A percentile compares a stretch with the other conserved stretches of the same genome.
These are phyloP conservation scores for Periophthalmus magnuspinnatus DNA, from an alignment of 2,797 vertebrate genomes.

Conservation along the genomic window DNA sequence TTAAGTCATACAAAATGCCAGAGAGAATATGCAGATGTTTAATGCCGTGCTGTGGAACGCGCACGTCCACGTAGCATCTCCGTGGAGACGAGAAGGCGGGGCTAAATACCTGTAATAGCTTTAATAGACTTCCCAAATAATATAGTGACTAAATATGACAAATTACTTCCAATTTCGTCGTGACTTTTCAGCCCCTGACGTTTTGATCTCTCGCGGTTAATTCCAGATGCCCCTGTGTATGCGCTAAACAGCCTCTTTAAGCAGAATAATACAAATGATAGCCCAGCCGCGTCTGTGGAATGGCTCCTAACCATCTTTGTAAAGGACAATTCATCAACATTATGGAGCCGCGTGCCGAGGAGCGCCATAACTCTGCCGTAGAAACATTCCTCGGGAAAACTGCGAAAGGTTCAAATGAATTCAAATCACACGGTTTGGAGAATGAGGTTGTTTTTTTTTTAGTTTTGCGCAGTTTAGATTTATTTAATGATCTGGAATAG, in stretches of 20 bases:
- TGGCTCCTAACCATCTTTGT: slow-evolving; percentile 22
- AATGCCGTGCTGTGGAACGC: no score
- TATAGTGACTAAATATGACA: background rate
- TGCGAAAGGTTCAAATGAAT: background rate
- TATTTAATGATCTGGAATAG: no score
- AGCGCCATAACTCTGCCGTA: slow-evolving; percentile 28
- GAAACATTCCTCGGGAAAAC: background rate
- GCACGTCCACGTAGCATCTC: no score
- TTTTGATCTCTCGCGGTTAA: background rate
- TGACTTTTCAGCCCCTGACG: background rate
- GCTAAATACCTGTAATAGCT: no score
- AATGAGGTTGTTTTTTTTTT: no score
- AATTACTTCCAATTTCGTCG: background rate
- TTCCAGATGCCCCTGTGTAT: no score
- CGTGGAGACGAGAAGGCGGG: no score
- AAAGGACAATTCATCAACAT: slow-evolving; percentile 43
- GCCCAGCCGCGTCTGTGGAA: slow-evolving; percentile 24
- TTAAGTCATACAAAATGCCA: no score
- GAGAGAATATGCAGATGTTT: no score
- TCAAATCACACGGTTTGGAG: no score
- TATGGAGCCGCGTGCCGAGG: slow-evolving; percentile 31
- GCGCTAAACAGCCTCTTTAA: slow-evolving; percentile 1
- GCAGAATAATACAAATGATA: slow-evolving; percentile 29
- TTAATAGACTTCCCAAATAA: background rate
- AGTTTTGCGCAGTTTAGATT: no score